Base-by-base conservation (phyloP, 1,140 invertebrate species). In the Drosophila lacteicornis region DNA sequence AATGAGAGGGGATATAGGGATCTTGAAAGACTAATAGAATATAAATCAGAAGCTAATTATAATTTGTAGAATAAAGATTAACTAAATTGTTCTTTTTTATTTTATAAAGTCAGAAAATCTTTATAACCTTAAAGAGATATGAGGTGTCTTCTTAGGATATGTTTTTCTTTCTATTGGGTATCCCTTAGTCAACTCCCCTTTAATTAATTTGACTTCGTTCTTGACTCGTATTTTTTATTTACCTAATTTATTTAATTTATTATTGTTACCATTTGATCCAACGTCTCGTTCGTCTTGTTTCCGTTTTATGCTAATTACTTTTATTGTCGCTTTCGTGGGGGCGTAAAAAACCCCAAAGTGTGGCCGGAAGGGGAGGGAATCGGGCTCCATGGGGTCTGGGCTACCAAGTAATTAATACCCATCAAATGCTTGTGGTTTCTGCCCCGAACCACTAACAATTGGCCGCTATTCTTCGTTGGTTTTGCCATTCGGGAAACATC, bases 251-350 rank as follows among this genome's bases (percentile, higher is more conserved):
- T 67, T 59, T 57, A 38, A 33, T 67, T 47, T 63, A 45, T 76
- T 67, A 47, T 60, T 77, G 73, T 77, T 75, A 9, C 30, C 58
- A 60, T 77, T 83, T 74, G 62, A 80, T 81, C 49, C 80, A 43
- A 70, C 82, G 80, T 68, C 75, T 85, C 42, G 45, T 40, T 66
- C 22, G 58, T 38, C 66, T 58, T 57, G 75, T 79, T 65, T 80
- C 65, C 69, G 55, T 66, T 77, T 80, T 71, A 71, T 77, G 59
- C 46, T 79, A 86, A 86, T 85, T 81, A 67, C 66, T 82, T 78
- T 78, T 81, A 71, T 61, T 59, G 19, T 75, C n/a, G 27, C 36
- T 19, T 25, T 59, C 46, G 50, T 30, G 65, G 36, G 50, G 43
- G 55, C 40, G 30, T 47, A 46, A 25, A 43, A n/a, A n/a, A 15